These are phyloP conservation scores for Panthera uncia DNA, from an alignment of 2,113 vertebrate genomes.

Conservation along the genomic window DNA sequence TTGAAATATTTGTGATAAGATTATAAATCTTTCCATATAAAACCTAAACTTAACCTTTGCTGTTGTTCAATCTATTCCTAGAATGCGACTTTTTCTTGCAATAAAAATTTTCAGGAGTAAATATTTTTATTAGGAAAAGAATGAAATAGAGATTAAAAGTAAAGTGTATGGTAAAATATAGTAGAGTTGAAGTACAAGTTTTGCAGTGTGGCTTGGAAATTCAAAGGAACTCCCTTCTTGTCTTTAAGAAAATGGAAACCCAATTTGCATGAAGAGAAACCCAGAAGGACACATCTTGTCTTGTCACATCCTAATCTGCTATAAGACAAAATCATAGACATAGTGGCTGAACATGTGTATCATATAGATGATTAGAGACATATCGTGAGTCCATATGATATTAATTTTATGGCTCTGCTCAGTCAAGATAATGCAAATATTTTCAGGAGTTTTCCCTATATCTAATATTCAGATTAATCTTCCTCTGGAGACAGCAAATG, in stretches of 20 bases:
- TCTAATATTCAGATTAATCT: neutral
- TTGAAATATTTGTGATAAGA: neutral
- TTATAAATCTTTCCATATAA: neutral
- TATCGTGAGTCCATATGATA: neutral
- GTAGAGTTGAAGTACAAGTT: neutral
- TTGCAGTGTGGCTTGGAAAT: neutral
- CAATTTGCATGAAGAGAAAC: neutral
- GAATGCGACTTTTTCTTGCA: neutral
- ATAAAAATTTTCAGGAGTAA: neutral
- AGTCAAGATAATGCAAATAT: neutral
- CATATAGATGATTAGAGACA: neutral
- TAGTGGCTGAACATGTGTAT: neutral
- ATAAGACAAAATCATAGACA: neutral
- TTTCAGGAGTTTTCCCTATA: neutral
- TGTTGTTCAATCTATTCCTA: neutral
- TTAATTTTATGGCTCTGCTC: neutral
- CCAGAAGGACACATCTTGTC: neutral
- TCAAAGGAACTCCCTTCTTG: neutral
- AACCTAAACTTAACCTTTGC: neutral
- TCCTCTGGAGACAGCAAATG: neutral
- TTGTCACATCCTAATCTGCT: neutral
- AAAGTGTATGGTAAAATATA: neutral
- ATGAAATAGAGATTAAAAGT: neutral
- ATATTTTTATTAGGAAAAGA: neutral
- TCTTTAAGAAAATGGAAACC: neutral